Conservation (phyloP, 1,140 invertebrate species). For the Lordiphosa stackelbergi region DNA sequence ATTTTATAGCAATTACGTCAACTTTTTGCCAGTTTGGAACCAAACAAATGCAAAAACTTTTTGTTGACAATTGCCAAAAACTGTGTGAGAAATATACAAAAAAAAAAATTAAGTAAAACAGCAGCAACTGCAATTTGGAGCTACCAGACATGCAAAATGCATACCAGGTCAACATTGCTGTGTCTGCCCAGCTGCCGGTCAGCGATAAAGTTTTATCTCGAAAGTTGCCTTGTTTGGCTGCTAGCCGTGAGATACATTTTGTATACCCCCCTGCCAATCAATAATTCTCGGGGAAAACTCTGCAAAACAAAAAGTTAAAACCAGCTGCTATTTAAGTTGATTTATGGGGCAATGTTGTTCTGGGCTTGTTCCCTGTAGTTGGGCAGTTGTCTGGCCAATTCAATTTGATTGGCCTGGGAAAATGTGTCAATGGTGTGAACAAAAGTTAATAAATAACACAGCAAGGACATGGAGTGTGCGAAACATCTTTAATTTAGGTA, state of each 20-base stretch:
- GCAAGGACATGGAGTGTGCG: constrained; percentile 79
- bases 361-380: constrained; percentile 39
- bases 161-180: constrained; percentile 64
- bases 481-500: too few relatives aligned
- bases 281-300: constrained; percentile 41
- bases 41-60: constrained; percentile 43
- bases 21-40: constrained; percentile 29
- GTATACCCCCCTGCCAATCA: constrained; percentile 44
- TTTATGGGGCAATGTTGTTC: constrained; percentile 53
- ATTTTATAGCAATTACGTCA: constrained; percentile 66
- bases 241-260: constrained; percentile 59
- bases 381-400: too few relatives aligned
- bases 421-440: constrained; percentile 64
- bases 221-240: constrained; percentile 50
- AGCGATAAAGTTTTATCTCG: constrained; percentile 69
- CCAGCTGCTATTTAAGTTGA: constrained; percentile 47
- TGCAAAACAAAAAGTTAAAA: constrained; percentile 23
- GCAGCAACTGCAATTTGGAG: constrained; percentile 50
- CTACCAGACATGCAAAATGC: constrained; percentile 66
- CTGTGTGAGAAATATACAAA: constrained; percentile 22
- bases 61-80: constrained; percentile 68
- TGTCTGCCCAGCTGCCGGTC: constrained; percentile 41
- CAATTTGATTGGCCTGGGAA: constrained; percentile 75
- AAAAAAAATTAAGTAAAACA: constrained; percentile 12
- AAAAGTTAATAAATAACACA: constrained; percentile 4